These are phyloP conservation scores for Xiphorhynchus erythropygius DNA, from an alignment of 2,797 vertebrate species.

Conservation along the genomic window DNA sequence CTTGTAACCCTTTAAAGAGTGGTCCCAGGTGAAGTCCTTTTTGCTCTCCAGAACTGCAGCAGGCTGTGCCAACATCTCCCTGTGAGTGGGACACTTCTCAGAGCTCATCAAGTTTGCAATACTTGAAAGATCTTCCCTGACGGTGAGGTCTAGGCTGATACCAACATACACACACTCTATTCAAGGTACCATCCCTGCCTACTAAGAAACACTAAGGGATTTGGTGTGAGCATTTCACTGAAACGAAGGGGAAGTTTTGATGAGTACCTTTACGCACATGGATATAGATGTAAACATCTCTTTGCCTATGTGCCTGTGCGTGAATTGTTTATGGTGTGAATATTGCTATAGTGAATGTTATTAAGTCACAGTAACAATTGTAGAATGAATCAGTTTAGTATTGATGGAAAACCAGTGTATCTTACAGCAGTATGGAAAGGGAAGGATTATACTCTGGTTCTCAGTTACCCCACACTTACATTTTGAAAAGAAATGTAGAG, in stretches of 20 bases:
- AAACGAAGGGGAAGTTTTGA: not conserved
- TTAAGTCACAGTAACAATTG: not conserved
- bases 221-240: not conserved
- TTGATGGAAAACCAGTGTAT: not conserved
- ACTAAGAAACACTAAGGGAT: not conserved
- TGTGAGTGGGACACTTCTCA: not conserved
- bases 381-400: not conserved
- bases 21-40: not conserved
- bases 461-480: not conserved
- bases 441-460: not conserved
- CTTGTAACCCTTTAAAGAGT: not conserved
- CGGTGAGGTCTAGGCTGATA: fast-evolving
- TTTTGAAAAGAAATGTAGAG: not conserved
- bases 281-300: no score
- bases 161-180: no score
- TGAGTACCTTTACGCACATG: not conserved
- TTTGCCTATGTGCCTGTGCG: not conserved
- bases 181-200: fast-evolving
- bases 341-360: not conserved
- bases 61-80: not conserved
- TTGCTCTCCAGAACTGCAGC: not conserved
- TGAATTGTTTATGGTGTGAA: not conserved
- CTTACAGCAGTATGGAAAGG: not conserved
- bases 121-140: not conserved
- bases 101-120: not conserved